These are phyloP conservation scores for Dendronephthya gigantea DNA, from an alignment of 64 coral and sea anemone genomes.

Conservation along the genomic window DNA sequence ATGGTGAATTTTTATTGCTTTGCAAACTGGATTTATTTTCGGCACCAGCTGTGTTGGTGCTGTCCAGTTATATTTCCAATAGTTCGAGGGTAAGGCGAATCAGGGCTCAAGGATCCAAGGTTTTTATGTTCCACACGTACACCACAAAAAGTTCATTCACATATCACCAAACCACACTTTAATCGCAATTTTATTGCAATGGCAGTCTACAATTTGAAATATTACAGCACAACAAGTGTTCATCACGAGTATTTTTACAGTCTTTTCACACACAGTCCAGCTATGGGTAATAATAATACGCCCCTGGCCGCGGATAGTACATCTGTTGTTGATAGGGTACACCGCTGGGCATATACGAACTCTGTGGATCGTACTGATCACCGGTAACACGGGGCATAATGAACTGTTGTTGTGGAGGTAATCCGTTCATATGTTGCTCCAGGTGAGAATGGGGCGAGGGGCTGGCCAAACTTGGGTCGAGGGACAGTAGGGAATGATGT, in stretches of 20 bases:
- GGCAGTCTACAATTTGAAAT: neutral
- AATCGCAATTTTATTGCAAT: neutral
- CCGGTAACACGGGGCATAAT: neutral
- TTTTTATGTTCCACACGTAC: no score
- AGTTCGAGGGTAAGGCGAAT: no score
- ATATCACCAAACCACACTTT: neutral
- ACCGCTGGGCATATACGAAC: neutral
- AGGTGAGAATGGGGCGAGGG: neutral
- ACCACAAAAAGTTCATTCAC: neutral
- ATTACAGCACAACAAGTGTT: neutral
- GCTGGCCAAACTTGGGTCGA: neutral
- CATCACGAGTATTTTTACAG: neutral
- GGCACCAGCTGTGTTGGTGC: no score
- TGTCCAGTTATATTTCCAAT: no score
- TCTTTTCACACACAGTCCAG: neutral
- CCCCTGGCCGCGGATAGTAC: neutral
- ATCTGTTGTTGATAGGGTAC: conserved; percentile 7
- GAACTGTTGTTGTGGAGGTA: conserved; percentile 1
- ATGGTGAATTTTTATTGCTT: no score
- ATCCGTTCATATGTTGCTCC: neutral
- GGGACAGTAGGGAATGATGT: neutral
- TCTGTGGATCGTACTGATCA: neutral
- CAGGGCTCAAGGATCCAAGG: no score
- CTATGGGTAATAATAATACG: conserved; percentile 18
- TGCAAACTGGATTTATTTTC: no score